phyloP scores from a whole-genome alignment of 2,888 invertebrate genomes.

The Watsonalla cultraria region DNA sequence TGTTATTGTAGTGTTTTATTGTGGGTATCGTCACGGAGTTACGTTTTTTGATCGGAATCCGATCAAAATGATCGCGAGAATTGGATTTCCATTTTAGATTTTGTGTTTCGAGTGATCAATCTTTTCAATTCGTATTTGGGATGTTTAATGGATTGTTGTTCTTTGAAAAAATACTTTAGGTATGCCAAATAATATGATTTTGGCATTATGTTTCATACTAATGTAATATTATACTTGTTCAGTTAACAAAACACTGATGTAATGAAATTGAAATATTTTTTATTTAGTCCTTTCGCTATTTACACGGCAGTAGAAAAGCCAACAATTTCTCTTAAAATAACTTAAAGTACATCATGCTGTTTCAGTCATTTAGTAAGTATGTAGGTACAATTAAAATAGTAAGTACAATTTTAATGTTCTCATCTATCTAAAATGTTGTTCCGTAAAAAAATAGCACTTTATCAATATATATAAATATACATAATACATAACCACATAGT shows the following conservation, averaged over 20 bases:
- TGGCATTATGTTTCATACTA: neutral
- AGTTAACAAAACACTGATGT: conserved; percentile 16
- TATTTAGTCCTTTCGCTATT: conserved; percentile 56
- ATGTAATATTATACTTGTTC: neutral
- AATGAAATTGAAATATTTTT: conserved; percentile 56
- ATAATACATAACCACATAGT: conserved; percentile 38
- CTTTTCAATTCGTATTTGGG: conserved; percentile 41
- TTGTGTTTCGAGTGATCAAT: conserved; percentile 63
- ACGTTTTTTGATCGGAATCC: conserved; percentile 71
- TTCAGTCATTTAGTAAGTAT: conserved; percentile 56
- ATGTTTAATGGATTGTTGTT: neutral
- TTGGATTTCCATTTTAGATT: conserved; percentile 75
- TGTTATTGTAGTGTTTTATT: conserved; percentile 74
- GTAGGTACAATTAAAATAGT: conserved; percentile 38
- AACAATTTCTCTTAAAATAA: conserved; percentile 67
- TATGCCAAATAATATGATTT: too few species aligned
- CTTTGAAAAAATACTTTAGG: too few species aligned
- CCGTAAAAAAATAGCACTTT: conserved; percentile 67
- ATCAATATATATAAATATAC: conserved; percentile 38
- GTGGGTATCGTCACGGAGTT: conserved; percentile 72
- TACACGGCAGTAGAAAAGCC: conserved; percentile 76
- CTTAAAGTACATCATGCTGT: conserved; percentile 64
- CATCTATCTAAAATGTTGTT: conserved; percentile 47
- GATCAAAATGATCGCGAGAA: conserved; percentile 75
- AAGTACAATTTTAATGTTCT: conserved; percentile 40